Percentiles rank a stretch among this genome's conserved stretches.
Conservation (phyloP, 2,113 vertebrate genomes). For the Herpetotheres cachinnans region DNA sequence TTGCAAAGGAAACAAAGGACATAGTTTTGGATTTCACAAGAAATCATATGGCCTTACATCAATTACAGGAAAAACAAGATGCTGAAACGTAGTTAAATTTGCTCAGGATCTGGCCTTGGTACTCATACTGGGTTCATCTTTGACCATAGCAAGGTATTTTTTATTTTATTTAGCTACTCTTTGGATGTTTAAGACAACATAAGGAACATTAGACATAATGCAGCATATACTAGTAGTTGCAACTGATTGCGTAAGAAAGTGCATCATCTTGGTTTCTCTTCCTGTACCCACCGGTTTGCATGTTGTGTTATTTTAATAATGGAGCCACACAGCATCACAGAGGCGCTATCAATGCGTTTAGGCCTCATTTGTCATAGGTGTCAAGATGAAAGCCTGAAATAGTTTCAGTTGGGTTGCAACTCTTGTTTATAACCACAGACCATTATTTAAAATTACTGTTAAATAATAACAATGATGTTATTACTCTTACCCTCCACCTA, state of each 20-base stretch:
- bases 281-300: not conserved
- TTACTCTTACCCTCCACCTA: not conserved
- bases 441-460: not conserved
- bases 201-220: not conserved
- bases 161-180: not conserved
- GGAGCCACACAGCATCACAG: not conserved
- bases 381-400: not conserved
- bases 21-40: not conserved
- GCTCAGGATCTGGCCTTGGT: slow-evolving; percentile 5
- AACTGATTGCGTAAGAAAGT: not conserved
- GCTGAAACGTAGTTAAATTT: not conserved
- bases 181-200: not conserved
- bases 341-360: not conserved
- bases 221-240: not conserved
- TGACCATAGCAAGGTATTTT: not conserved
- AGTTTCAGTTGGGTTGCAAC: not conserved
- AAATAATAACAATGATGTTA: not conserved
- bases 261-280: not conserved
- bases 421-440: not conserved
- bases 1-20: not conserved
- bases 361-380: not conserved
- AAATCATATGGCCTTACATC: not conserved
- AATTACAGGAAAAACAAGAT: not conserved
- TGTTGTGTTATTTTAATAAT: not conserved
- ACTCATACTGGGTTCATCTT: not conserved